Evolutionary conservation across 2,888 invertebrate genomes (phyloP), one percentile per base, ranked within the genome.

Genomic region (Scaptomyza flava): DNA sequence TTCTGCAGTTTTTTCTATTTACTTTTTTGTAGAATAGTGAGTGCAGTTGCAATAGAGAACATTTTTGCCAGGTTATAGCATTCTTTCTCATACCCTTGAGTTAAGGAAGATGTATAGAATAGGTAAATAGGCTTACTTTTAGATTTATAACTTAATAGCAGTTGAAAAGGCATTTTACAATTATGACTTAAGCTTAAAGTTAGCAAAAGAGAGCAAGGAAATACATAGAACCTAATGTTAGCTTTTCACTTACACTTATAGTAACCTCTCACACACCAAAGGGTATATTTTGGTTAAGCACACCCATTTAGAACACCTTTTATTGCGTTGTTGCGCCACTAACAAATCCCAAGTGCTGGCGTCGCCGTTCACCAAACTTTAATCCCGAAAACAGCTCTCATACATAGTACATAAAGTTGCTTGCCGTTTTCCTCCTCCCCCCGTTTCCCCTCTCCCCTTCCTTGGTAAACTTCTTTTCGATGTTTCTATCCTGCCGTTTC

Each of bases 361-460:
- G 62, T 58, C 76, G 60, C 54, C 60, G 45, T 57, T 53, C 42
- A 20, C 45, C 38, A 42, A 54, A 61, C 50, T 69, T 69, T 51
- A 74, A 76, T 63, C 60, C 63, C 62, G 57, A 50, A 56, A 45
- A 63, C 41, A 60, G 66, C 50, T 65, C 33, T 38, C 41, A 58
- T 59, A 76, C 58, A 65, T 63, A 33, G 38, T 52, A 72, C 31
- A 77, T 77, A 77, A 66, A 58, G 57, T 59, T 43, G 75, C 68
- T 23, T 23, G 8, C 7, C 33, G 9, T 9, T 64, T 45, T 52
- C 65, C 61, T 8, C 6, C 8, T n/a, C 36, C 6, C 1, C 36
- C 6, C 11, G 38, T 20, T 12, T 31, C 30, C 42, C 51, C 46
- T 31, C 0, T 30, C 14, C 12, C 20, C 11, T 0, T 8, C 38